Conservation (phyloP, 2,888 invertebrate species). For the Meiosimyza decipiens region DNA sequence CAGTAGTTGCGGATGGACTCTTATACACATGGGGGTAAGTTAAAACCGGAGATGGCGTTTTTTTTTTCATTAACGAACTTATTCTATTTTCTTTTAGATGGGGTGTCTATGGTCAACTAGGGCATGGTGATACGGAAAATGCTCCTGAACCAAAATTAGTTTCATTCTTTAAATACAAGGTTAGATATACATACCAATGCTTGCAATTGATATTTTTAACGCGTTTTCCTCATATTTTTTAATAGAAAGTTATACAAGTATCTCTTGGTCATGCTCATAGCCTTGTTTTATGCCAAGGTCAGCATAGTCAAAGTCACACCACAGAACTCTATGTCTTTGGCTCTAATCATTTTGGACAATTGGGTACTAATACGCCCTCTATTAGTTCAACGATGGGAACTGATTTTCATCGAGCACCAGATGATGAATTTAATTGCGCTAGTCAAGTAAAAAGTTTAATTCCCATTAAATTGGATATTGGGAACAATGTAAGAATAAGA, state of each 20-base stretch:
- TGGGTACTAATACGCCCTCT: conserved; percentile 74
- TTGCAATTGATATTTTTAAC: background rate
- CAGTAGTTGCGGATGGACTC: conserved; percentile 80
- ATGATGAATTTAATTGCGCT: conserved; percentile 41
- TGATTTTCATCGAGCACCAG: conserved; percentile 13
- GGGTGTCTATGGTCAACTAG: conserved; percentile 95
- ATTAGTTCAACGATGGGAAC: conserved; percentile 61
- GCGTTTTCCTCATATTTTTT: conserved; percentile 14
- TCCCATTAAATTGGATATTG: conserved; percentile 66
- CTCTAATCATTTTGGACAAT: conserved; percentile 86
- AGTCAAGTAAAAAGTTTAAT: conserved; percentile 60
- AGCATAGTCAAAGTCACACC: conserved; percentile 37
- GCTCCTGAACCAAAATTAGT: conserved; percentile 70
- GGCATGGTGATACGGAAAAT: conserved; percentile 84
- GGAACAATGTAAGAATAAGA: conserved; percentile 61
- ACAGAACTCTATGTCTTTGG: conserved; percentile 81
- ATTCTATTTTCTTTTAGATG: conserved; percentile 69
- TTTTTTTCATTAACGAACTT: background rate
- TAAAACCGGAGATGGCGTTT: too few species aligned
- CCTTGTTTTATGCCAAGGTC: conserved; percentile 61
- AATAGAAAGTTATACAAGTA: conserved; percentile 67
- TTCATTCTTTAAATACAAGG: conserved; percentile 67
- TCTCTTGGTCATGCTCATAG: conserved; percentile 67
- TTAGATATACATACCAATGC: conserved; percentile 43
- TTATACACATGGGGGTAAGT: conserved; percentile 89